Evolutionary conservation across 2,113 vertebrate species (phyloP), one percentile per base, ranked within the genome.

Genomic region (Cyprinodon tularosa): DNA sequence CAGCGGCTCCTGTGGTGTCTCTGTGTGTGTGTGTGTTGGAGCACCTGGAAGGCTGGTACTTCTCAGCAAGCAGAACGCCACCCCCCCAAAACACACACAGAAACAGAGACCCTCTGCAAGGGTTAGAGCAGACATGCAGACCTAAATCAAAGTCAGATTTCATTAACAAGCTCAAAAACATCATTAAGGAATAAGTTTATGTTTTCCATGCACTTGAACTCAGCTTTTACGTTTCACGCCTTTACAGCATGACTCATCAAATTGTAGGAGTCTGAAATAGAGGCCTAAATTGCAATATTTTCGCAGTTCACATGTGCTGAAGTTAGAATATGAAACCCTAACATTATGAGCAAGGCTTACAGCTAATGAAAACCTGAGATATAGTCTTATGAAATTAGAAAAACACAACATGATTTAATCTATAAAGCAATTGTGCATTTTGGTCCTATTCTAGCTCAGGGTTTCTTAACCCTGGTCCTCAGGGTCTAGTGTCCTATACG

Each of bases 1-100:
- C 44, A 72, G 76, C 74, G 90, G 90, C 86, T 90, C 77, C 74
- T 91, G 90, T 80, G 90, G 91, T 88, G 78, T 88, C 47, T 68
- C 4, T 77, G 65, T 78, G 69, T 72, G n/a, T 65, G 7, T 71
- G 14, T 22, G 66, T 15, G 60, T 48, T 67, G 78, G 65, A 79
- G 77, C 82, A 88, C 71, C 78, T 85, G 88, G 76, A 50, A 62
- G 79, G 45, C 38, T 77, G 62, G 6, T 72, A 60, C 60, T 70
- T 50, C 65, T 60, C 62, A 69, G 4, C 20, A 22, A 37, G 64
- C 57, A 50, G 71, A 63, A 64, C 66, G 59, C 45, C 12, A 59
- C 61, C 38, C 45, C 36, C 68, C 22, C 61, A 38, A 65, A 57
- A 36, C 48, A 66, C 36, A 59, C 15, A 65, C 29, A 62, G 47